A percentile compares a stretch with the other conserved stretches of the same genome.
Conservation (phyloP, 2,797 vertebrate species). For the Urosaurus nigricauda region DNA sequence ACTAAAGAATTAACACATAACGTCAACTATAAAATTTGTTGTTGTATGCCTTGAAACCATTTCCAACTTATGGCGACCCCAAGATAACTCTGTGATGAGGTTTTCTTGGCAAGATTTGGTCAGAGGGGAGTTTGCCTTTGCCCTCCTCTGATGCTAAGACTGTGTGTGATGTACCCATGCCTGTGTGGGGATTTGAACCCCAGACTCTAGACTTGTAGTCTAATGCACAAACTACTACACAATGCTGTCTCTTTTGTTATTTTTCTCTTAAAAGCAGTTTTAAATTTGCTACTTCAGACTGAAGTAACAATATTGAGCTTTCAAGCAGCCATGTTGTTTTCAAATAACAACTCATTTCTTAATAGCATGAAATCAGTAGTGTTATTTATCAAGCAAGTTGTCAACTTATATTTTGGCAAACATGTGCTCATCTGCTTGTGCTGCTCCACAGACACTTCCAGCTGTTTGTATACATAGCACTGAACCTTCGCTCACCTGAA, state of each 20-base stretch:
- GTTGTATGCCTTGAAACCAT: too few species aligned
- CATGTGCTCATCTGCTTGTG: neutral
- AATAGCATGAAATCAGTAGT: neutral
- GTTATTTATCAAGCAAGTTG: neutral
- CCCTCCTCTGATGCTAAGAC: too few species aligned
- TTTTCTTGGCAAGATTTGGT: too few species aligned
- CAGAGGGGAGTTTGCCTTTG: too few species aligned
- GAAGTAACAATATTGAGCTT: neutral
- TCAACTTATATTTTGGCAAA: neutral
- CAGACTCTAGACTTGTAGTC: too few species aligned
- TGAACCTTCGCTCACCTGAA: neutral
- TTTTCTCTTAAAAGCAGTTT: neutral
- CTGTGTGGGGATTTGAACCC: too few species aligned
- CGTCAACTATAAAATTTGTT: too few species aligned
- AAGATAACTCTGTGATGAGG: too few species aligned
- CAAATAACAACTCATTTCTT: neutral
- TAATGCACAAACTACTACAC: too few species aligned
- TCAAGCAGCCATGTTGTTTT: neutral
- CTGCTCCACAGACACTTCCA: constrained; percentile 8
- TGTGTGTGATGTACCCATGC: too few species aligned
- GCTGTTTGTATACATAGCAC: neutral
- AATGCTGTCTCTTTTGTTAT: neutral
- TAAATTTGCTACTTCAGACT: neutral
- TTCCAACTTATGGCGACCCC: too few species aligned
- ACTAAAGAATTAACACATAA: neutral